Conservation (phyloP, 2,113 vertebrate genomes). For the Tragelaphus scriptus region DNA sequence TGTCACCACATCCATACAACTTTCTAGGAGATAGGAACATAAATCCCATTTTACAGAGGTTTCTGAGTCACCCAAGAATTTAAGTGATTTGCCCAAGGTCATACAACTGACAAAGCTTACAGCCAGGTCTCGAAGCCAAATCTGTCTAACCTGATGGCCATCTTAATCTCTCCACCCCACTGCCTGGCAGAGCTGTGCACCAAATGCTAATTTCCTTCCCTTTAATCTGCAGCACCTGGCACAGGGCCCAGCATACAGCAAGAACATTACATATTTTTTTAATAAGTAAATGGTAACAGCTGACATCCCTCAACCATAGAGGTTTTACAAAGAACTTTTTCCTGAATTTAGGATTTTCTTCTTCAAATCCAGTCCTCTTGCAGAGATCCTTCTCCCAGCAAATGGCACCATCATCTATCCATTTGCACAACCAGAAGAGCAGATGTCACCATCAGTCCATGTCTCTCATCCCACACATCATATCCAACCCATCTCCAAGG, state of each 20-base stretch:
- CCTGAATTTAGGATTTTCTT: background rate
- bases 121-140: background rate
- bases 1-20: background rate
- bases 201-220: background rate
- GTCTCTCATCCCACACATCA: background rate
- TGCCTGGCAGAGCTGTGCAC: background rate
- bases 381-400: background rate
- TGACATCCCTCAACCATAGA: background rate
- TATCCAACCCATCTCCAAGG: background rate
- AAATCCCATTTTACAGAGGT: background rate
- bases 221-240: background rate
- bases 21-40: background rate
- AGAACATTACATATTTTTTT: background rate
- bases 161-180: background rate
- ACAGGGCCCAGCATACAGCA: background rate
- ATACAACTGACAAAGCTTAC: background rate
- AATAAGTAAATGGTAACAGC: background rate
- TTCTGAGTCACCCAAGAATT: background rate
- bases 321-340: constrained; percentile 4
- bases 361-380: background rate
- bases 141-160: background rate
- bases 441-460: background rate
- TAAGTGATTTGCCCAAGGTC: background rate
- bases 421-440: background rate
- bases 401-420: background rate